Evolutionary conservation across 2,113 vertebrate genomes (phyloP).

Genomic region (Tringa solitaria): DNA sequence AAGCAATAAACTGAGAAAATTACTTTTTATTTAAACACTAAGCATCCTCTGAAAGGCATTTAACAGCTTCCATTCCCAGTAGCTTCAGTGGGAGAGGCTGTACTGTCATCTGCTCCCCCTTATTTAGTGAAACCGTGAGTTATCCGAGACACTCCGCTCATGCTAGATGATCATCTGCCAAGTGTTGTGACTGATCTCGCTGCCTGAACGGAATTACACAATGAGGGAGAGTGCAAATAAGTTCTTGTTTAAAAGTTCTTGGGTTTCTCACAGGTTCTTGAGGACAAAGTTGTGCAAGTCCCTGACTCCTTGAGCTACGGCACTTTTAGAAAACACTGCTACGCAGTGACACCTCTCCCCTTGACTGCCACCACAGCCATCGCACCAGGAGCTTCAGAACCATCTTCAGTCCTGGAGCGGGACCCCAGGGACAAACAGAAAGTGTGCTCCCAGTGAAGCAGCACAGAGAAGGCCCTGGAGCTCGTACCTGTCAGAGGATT

Average conservation of each 20-base stretch:
- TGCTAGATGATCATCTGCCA: background rate
- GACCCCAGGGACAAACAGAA: background rate
- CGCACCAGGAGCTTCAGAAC: background rate
- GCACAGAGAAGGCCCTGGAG: background rate
- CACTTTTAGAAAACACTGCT: background rate
- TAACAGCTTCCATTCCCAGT: background rate
- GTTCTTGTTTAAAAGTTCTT: background rate
- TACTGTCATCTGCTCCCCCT: background rate
- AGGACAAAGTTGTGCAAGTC: background rate
- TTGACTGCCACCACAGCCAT: background rate
- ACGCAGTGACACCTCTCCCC: background rate
- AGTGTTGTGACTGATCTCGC: background rate
- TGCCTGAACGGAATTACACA: background rate
- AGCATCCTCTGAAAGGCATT: background rate
- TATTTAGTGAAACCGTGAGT: background rate
- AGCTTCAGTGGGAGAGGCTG: background rate
- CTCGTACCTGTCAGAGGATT: background rate
- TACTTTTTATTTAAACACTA: background rate
- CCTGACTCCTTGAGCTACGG: background rate
- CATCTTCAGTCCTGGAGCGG: background rate
- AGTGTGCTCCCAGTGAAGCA: background rate
- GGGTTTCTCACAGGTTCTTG: background rate
- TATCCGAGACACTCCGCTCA: background rate
- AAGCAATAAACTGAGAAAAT: background rate
- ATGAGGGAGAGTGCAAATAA: background rate